These are phyloP conservation scores for Gandaritis pyraliata DNA, from an alignment of 2,888 invertebrate species.

Conservation along the genomic window DNA sequence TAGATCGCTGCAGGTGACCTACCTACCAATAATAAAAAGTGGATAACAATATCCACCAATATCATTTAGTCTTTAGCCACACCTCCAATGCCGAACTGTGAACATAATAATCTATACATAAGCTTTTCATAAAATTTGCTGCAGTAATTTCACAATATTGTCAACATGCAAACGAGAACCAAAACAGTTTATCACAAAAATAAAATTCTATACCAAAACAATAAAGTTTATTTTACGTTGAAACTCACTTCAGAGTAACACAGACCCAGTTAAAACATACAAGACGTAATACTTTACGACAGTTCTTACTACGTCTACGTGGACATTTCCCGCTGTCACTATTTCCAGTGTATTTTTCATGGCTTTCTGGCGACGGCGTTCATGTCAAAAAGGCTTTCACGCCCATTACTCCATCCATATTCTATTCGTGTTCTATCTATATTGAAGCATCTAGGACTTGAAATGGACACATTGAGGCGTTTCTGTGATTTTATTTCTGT, in stretches of 20 bases:
- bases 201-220: background rate
- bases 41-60: too few relatives aligned
- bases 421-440: conserved; percentile 10
- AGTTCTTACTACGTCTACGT: conserved; percentile 40
- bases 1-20: too few relatives aligned
- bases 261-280: conserved; percentile 1
- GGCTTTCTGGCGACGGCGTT: conserved; percentile 33
- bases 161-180: too few relatives aligned
- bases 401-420: conserved; percentile 36
- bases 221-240: conserved; percentile 1
- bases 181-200: background rate
- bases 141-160: too few relatives aligned
- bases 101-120: too few relatives aligned
- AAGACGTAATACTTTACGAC: conserved; percentile 43
- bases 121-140: too few relatives aligned
- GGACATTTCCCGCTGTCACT: conserved; percentile 45
- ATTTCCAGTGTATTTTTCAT: conserved; percentile 44
- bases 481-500: background rate
- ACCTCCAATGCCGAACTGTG: too few relatives aligned
- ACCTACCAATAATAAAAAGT: too few relatives aligned
- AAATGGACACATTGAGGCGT: conserved; percentile 1
- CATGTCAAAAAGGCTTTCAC: conserved; percentile 34
- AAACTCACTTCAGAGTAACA: background rate
- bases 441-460: conserved; percentile 8
- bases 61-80: too few relatives aligned